Percentiles rank a stretch among this genome's conserved stretches.
Conservation (phyloP, 2,113 vertebrate species). For the Mormyrus lacerda region DNA sequence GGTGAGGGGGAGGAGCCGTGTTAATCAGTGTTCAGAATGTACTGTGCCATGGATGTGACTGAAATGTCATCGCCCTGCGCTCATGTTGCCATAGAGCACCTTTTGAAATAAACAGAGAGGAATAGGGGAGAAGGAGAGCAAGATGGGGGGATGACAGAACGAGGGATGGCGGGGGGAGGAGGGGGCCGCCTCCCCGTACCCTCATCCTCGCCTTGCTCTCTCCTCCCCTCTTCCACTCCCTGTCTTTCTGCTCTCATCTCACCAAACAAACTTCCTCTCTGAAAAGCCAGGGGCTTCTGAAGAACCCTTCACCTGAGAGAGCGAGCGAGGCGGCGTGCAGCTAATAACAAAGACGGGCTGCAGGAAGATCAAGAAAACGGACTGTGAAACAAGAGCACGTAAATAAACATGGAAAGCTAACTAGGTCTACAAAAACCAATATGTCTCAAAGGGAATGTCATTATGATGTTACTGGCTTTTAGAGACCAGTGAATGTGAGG, state of each 20-base stretch:
- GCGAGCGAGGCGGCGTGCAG: background rate
- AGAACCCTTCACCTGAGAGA: conserved; percentile 10
- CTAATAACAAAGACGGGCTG: conserved; percentile 8
- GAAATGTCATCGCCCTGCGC: conserved; percentile 22
- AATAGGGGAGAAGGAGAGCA: background rate
- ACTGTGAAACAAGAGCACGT: background rate
- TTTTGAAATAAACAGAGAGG: conserved; percentile 12
- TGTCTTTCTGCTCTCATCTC: conserved; percentile 16
- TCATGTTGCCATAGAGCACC: conserved; percentile 21
- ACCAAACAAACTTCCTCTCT: conserved; percentile 21
- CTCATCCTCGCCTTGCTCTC: background rate
- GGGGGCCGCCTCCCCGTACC: background rate
- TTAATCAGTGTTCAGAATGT: conserved; percentile 22
- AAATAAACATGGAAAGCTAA: background rate
- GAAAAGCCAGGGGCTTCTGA: conserved; percentile 19
- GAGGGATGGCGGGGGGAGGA: background rate
- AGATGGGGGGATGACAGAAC: background rate
- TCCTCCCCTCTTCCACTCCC: background rate
- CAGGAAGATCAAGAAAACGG: background rate
- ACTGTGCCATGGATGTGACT: conserved; percentile 12
- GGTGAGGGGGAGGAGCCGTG: conserved; percentile 6
- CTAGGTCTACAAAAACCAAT: background rate
- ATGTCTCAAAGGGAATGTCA: background rate
- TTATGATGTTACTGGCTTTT: background rate
- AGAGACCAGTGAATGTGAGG: background rate